phyloP scores from a whole-genome alignment of 1,140 invertebrate genomes.

The Drosophila azteca region DNA sequence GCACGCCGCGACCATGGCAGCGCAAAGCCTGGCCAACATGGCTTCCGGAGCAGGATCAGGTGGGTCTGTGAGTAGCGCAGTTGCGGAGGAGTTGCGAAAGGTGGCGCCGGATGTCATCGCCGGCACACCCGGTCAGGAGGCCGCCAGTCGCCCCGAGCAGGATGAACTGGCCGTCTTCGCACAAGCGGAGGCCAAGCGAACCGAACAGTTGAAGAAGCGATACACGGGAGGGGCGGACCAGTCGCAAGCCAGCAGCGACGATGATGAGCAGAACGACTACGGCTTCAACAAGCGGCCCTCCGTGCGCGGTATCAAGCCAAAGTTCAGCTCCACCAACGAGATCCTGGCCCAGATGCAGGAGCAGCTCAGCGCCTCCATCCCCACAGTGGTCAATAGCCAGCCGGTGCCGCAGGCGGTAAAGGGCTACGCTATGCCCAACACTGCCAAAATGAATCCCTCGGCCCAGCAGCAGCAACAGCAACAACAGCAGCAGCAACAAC shows the following conservation, averaged over 20 bases:
- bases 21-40: slow-evolving; percentile 45
- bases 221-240: slow-evolving; percentile 85
- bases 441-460: slow-evolving; percentile 72
- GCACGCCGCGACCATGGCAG: slow-evolving; percentile 54
- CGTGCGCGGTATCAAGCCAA: slow-evolving; percentile 88
- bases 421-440: slow-evolving; percentile 77
- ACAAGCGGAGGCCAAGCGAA: slow-evolving; percentile 91
- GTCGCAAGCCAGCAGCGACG: slow-evolving; percentile 86
- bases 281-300: slow-evolving; percentile 94
- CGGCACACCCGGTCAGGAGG: slow-evolving; percentile 87
- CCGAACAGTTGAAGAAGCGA: slow-evolving; percentile 91
- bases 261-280: slow-evolving; percentile 94
- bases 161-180: slow-evolving; percentile 94
- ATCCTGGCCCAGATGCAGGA: slow-evolving; percentile 92
- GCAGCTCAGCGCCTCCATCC: slow-evolving; percentile 86
- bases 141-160: slow-evolving; percentile 84
- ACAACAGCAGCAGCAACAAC: slow-evolving; percentile 41
- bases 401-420: slow-evolving; percentile 73
- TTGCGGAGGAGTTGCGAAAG: slow-evolving; percentile 83
- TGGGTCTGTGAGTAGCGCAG: not conserved
- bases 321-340: slow-evolving; percentile 89
- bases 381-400: slow-evolving; percentile 73
- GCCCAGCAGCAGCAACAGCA: slow-evolving; percentile 47
- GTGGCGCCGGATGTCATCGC: slow-evolving; percentile 90
- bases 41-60: slow-evolving; percentile 16